phyloP scores from a whole-genome alignment of 2,797 vertebrate species.

The Nothura maculosa region DNA sequence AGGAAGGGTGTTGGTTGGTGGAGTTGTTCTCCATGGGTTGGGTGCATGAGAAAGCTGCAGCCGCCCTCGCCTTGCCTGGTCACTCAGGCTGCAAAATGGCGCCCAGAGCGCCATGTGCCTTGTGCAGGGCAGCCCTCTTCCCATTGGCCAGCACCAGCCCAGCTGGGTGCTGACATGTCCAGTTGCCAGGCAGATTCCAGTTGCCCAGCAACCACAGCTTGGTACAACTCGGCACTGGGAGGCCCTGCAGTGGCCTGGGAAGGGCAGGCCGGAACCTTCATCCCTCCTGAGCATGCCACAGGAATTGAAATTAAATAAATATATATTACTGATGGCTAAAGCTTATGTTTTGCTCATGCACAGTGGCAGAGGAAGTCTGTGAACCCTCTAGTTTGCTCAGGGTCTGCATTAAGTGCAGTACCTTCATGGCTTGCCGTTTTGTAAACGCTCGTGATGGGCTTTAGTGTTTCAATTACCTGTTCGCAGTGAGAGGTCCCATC shows the following conservation, averaged over 20 bases:
- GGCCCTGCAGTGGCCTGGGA: background rate
- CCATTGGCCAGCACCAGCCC: background rate
- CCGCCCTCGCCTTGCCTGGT: background rate
- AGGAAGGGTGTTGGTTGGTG: no score
- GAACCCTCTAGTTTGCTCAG: background rate
- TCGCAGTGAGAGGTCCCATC: constrained; percentile 36
- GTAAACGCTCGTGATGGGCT: constrained; percentile 36
- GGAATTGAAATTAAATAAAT: no score
- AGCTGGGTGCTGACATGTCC: background rate
- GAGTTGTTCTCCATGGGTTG: background rate
- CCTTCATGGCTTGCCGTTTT: constrained; percentile 3
- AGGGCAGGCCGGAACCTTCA: background rate
- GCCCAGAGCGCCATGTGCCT: background rate
- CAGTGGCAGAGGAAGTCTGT: background rate
- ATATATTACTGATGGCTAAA: accelerated
- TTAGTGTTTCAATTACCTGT: constrained; percentile 51
- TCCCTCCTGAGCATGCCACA: background rate
- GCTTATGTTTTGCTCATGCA: accelerated
- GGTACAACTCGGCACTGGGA: no score
- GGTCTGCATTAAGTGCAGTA: background rate
- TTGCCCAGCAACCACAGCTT: background rate
- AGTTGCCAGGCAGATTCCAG: background rate
- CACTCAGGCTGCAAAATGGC: background rate
- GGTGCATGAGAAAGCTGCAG: background rate
- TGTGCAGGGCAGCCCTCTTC: no score